Conservation (phyloP, 1,140 invertebrate genomes). For the Scaptomyza graminum region DNA sequence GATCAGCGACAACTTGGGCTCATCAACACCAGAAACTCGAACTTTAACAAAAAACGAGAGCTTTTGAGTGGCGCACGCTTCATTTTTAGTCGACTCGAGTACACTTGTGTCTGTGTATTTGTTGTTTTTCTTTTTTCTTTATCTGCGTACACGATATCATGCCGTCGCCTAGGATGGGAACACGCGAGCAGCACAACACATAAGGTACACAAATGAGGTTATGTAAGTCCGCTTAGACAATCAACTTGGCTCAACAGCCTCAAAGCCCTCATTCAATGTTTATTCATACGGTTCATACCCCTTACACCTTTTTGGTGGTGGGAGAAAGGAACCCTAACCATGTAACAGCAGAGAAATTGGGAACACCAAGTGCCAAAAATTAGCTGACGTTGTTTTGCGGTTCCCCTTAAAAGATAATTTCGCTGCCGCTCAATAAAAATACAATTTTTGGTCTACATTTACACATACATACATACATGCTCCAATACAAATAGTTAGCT, state of each 20-base stretch:
- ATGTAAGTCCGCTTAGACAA: slow-evolving; percentile 58
- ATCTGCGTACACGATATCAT: slow-evolving; percentile 71
- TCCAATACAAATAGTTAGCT: slow-evolving; percentile 14
- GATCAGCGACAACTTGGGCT: slow-evolving; percentile 25
- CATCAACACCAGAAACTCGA: slow-evolving; percentile 16
- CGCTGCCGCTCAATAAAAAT: slow-evolving; percentile 27
- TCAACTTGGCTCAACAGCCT: slow-evolving; percentile 8
- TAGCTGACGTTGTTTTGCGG: slow-evolving; percentile 54
- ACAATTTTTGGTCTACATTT: slow-evolving; percentile 5
- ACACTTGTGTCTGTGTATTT: slow-evolving; percentile 64
- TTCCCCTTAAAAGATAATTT: slow-evolving; percentile 61
- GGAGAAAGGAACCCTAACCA: slow-evolving; percentile 14
- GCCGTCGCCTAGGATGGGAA: slow-evolving; percentile 54
- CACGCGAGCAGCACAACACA: slow-evolving; percentile 56
- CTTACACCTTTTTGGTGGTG: slow-evolving; percentile 16
- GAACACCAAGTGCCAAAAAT: slow-evolving; percentile 53
- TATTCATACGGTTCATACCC: slow-evolving; percentile 63
- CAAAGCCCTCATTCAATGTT: slow-evolving; percentile 49
- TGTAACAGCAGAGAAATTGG: slow-evolving; percentile 55
- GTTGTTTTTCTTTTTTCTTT: slow-evolving; percentile 28
- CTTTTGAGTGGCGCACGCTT: slow-evolving; percentile 45
- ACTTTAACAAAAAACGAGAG: slow-evolving; percentile 14
- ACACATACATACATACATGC: not conserved
- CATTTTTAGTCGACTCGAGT: slow-evolving; percentile 38
- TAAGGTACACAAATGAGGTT: slow-evolving; percentile 65